Conservation (phyloP, 2,113 vertebrate species). For the Electrona antarctica region DNA sequence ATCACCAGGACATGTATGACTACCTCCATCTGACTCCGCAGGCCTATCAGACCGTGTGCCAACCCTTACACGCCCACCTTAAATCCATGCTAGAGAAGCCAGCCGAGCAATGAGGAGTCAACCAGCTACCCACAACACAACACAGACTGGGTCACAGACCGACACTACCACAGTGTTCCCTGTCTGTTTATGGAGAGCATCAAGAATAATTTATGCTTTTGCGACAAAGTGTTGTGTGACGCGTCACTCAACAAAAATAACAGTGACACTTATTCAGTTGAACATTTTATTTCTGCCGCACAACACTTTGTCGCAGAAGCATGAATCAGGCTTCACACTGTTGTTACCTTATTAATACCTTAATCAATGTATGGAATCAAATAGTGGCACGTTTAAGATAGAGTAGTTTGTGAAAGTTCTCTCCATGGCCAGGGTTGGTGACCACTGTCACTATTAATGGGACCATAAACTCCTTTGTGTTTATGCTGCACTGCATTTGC, state of each 20-base stretch:
- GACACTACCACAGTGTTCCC: slow-evolving; percentile 63
- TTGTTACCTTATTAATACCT: slow-evolving; percentile 23
- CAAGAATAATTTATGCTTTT: too few relatives aligned
- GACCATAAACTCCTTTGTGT: slow-evolving; percentile 51
- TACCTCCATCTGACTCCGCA: slow-evolving; percentile 89
- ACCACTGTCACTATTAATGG: slow-evolving; percentile 63
- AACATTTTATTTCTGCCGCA: too few relatives aligned
- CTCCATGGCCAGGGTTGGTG: slow-evolving; percentile 48
- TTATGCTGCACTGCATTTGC: slow-evolving; percentile 42
- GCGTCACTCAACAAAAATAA: too few relatives aligned
- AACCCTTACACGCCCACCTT: slow-evolving; percentile 80
- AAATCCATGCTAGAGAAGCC: slow-evolving; percentile 81
- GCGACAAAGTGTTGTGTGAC: too few relatives aligned
- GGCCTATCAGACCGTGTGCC: slow-evolving; percentile 86
- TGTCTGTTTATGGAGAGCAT: slow-evolving; percentile 41
- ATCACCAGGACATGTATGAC: slow-evolving; percentile 91
- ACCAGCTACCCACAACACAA: not conserved
- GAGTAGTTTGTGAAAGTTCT: slow-evolving; percentile 25
- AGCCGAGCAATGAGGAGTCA: slow-evolving; percentile 65
- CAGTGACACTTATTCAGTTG: too few relatives aligned
- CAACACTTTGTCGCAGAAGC: too few relatives aligned
- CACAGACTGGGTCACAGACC: slow-evolving; percentile 11
- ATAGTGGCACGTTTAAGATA: slow-evolving; percentile 32
- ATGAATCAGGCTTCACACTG: slow-evolving; percentile 1
- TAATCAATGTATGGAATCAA: slow-evolving; percentile 30